Evolutionary conservation across 2,888 invertebrate species (phyloP).

Genomic region (Hemistola chrysoprasaria): DNA sequence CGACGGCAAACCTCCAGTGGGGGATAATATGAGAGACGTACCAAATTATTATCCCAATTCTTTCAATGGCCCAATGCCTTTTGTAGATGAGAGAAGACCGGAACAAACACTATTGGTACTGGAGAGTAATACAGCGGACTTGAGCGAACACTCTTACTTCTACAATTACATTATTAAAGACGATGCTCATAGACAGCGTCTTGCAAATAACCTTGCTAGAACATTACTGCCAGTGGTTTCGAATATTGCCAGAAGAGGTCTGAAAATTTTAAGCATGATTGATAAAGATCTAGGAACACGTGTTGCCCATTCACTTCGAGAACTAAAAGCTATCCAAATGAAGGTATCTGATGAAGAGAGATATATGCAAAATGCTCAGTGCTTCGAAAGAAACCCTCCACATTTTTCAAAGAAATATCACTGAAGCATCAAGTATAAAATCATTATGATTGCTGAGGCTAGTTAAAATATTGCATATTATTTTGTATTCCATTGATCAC

Average conservation of each 20-base stretch:
- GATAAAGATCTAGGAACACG: constrained; percentile 87
- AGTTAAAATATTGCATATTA: too few relatives aligned
- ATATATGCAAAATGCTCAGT: constrained; percentile 12
- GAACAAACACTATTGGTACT: constrained; percentile 29
- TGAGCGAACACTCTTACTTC: constrained; percentile 86
- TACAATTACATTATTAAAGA: constrained; percentile 85
- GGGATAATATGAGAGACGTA: constrained; percentile 33
- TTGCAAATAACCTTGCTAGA: constrained; percentile 16
- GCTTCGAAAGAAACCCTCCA: constrained; percentile 12
- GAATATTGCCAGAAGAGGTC: constrained; percentile 83
- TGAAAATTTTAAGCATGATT: constrained; percentile 89
- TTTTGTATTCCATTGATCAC: too few relatives aligned
- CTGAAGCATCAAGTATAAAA: too few relatives aligned
- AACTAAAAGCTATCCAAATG: constrained; percentile 10
- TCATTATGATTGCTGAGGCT: too few relatives aligned
- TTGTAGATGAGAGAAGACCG: constrained; percentile 35
- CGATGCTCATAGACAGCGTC: constrained; percentile 30
- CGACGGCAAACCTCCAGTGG: constrained; percentile 38
- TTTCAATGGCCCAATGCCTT: constrained; percentile 43
- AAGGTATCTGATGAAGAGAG: constrained; percentile 12
- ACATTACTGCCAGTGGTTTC: constrained; percentile 18
- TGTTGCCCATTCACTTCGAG: constrained; percentile 56
- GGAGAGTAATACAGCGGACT: constrained; percentile 36
- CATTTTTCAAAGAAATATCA: constrained; percentile 4
- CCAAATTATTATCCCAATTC: constrained; percentile 48